Evolutionary conservation across 2,888 invertebrate species (phyloP), one percentile per base, ranked within the genome.

Genomic region (Ennomos fuscantarius): DNA sequence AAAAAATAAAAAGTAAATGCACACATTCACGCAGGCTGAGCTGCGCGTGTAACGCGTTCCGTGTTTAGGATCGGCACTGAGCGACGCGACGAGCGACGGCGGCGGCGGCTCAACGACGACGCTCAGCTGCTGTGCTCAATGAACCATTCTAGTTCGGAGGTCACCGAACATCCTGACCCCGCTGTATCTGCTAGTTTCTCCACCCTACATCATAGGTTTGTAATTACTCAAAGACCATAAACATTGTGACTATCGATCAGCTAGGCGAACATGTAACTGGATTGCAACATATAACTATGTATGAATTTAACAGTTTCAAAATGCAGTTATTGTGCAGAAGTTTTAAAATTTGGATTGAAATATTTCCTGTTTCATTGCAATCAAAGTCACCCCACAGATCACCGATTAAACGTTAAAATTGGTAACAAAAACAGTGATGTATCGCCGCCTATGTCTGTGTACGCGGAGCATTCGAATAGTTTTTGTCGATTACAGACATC

Each of bases 81-180:
- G 79, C 83, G 74, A 72, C 78, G 79, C 83, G 74, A 72, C 78
- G 78, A 73, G 76, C 79, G 74, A 69, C 68, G 69, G 71, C 71
- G 70, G 10, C 75, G 78, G 75, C 78, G 82, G 89, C 86, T 87
- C 89, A 80, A 78, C 79, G 80, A 73, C 76, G 77, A 72, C 76
- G 82, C 84, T 83, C 88, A 87, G 84, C 87, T 87, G 87, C 78
- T 83, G 81, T 83, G 80, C 88, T 90, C 90, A 90, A 89, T 92
- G 91, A 89, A 89, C 82, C 87, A 86, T 83, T 81, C 78, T 81
- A 84, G 90, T 89, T 89, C 90, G 87, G 82, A 89, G 91, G 91
- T 89, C 89, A 81, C 80, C 77, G 74, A 78, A 82, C 81, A 84
- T 84, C 80, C 76, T 86, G 87, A 89, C 88, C 89, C 84, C 81